Evolutionary conservation across 2,113 vertebrate species (phyloP).

Genomic region (Stictonetta naevosa): DNA sequence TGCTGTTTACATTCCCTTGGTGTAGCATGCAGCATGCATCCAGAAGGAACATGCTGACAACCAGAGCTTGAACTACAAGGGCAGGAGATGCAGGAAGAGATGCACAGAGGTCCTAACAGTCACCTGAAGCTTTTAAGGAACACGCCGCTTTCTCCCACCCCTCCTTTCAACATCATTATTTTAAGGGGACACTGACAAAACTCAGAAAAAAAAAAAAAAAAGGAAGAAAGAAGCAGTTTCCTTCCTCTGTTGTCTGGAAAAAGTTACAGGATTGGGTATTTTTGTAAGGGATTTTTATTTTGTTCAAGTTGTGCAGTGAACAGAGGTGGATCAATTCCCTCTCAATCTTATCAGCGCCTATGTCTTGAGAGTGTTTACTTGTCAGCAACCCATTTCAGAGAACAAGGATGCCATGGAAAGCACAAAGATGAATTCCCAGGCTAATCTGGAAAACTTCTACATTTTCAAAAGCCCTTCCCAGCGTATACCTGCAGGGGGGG

Average conservation of each 20-base stretch:
- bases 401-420: background rate
- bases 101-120: background rate
- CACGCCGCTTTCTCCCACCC: background rate
- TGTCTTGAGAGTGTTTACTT: background rate
- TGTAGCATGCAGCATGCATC: conserved; percentile 41
- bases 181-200: conserved; percentile 58
- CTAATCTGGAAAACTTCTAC: background rate
- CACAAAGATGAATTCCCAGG: conserved; percentile 8
- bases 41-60: conserved; percentile 52
- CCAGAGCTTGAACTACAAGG: background rate
- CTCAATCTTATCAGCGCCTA: background rate
- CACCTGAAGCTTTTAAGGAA: background rate
- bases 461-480: background rate
- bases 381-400: background rate
- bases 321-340: background rate
- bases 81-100: conserved; percentile 21
- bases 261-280: background rate
- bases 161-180: background rate
- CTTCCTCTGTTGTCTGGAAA: conserved; percentile 41
- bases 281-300: background rate
- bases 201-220: background rate
- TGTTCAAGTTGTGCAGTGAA: background rate
- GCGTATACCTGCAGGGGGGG: background rate
- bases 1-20: background rate
- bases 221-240: background rate